phyloP scores from a whole-genome alignment of 2,797 vertebrate genomes.

The Lutjanus argentimaculatus region DNA sequence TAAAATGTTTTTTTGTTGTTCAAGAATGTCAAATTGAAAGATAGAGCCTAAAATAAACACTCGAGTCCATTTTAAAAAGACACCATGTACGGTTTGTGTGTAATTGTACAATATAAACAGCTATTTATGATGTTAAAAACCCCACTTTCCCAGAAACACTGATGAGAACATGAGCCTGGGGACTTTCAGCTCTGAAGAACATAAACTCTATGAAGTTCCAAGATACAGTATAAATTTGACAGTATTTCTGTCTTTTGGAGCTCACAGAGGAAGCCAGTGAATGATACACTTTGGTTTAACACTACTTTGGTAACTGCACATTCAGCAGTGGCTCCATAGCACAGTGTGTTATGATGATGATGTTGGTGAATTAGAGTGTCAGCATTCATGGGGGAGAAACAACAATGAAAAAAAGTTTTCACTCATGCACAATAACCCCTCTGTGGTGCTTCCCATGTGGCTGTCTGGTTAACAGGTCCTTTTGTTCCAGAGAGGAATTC shows the following conservation, averaged over 20 bases:
- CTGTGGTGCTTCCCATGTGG: slow-evolving; percentile 76
- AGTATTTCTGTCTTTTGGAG: background rate
- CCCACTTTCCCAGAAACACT: too few species aligned
- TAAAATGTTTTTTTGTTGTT: too few species aligned
- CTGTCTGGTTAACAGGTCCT: slow-evolving; percentile 73
- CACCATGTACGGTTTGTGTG: too few species aligned
- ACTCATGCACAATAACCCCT: slow-evolving; percentile 72
- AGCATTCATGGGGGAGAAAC: slow-evolving; percentile 24
- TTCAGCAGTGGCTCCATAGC: slow-evolving; percentile 12
- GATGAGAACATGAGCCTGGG: too few species aligned
- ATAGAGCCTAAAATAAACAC: too few species aligned
- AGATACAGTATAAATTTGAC: background rate
- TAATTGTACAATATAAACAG: too few species aligned
- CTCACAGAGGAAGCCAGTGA: background rate
- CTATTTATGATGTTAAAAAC: too few species aligned
- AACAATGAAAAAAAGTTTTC: slow-evolving; percentile 61
- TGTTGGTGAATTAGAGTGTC: slow-evolving; percentile 49
- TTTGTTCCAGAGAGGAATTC: slow-evolving; percentile 73
- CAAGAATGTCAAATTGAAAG: too few species aligned
- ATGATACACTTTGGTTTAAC: background rate
- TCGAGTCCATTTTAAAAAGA: too few species aligned
- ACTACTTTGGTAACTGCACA: background rate
- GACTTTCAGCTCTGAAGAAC: background rate
- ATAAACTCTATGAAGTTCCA: background rate
- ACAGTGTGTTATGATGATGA: slow-evolving; percentile 10